phyloP scores from a whole-genome alignment of 2,797 vertebrate species.

The Gymnothorax reevesii region DNA sequence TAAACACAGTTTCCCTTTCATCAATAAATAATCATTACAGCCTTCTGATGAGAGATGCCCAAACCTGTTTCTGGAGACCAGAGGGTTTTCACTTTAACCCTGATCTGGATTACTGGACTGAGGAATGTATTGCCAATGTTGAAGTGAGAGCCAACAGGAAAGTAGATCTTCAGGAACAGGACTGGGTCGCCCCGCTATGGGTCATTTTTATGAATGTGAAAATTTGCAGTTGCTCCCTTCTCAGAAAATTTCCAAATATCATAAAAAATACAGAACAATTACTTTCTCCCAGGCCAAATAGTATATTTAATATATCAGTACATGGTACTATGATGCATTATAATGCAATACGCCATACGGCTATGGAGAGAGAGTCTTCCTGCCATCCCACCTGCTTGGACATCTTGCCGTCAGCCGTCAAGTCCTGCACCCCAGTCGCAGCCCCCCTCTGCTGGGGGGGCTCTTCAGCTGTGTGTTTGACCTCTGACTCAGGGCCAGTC shows the following conservation, averaged over 20 bases:
- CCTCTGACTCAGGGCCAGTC: conserved; percentile 72
- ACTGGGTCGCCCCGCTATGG: too few relatives aligned
- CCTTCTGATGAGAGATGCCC: background rate
- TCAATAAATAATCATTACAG: background rate
- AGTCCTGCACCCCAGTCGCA: conserved; percentile 68
- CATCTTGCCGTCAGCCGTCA: conserved; percentile 74
- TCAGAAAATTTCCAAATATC: background rate
- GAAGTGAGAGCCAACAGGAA: too few relatives aligned
- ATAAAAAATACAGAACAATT: background rate
- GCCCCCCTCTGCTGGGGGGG: conserved; percentile 68
- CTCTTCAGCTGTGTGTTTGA: conserved; percentile 73
- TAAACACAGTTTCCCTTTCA: background rate
- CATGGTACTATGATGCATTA: conserved; percentile 4
- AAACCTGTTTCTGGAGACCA: too few relatives aligned
- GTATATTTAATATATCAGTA: background rate
- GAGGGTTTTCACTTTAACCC: too few relatives aligned
- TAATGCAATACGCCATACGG: background rate
- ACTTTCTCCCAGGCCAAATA: background rate
- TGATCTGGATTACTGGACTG: too few relatives aligned
- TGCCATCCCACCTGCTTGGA: conserved; percentile 76
- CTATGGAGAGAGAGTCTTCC: background rate
- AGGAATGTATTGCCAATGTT: too few relatives aligned
- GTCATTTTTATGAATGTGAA: background rate
- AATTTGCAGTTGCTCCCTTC: background rate
- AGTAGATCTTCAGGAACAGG: too few relatives aligned